Evolutionary conservation across 64 coral and sea anemone genomes (phyloP), one percentile per base, ranked within the genome.

Genomic region (Astreopora myriophthalma): DNA sequence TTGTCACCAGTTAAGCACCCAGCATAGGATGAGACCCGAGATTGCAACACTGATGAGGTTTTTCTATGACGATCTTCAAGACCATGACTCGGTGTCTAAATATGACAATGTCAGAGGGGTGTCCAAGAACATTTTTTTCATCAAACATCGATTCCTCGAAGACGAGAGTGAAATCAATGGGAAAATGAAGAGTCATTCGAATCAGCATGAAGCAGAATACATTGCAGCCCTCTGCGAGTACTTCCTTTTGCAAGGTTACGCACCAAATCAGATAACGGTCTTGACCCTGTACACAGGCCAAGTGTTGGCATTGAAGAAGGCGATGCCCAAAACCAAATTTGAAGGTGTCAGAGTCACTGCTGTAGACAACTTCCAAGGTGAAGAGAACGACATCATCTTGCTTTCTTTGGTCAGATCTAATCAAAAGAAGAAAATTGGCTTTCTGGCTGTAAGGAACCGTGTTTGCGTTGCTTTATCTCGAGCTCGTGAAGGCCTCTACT

Each of bases 351-450:
- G 96, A 36, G 78, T 98, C 14, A 92, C 92, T 13, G 85, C 96
- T 35, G 92, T 98, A 9, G 96, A 98, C 63, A 98, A 98, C 85
- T 98, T 94, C 64, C 96, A 98, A 69, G 96, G 96, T 40, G 95
- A 98, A 85, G 95, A 98, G 80, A 98, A 98, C 69, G 92, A 94
- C 30, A 94, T 98, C 14, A 88, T 98, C 46, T 69, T 98, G 84
- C 84, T 98, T 5, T 98, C 96, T 22, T 44, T 98, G 12, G 96
- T 98, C 30, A 89, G 92, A 82, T 92, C 88, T 46, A 98, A 98
- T 33, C 48, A 68, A 6, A 48, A 88, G 55, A 89, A 79, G n/a
- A 92, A 93, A 58, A 94, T 98, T 75, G 96, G 96, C 40, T 98
- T 98, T 29, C 89, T 98, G 11, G 86, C 76, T 46, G 79, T 88